Conservation (phyloP, 2,888 invertebrate genomes). For the Loripinus fragilis region DNA sequence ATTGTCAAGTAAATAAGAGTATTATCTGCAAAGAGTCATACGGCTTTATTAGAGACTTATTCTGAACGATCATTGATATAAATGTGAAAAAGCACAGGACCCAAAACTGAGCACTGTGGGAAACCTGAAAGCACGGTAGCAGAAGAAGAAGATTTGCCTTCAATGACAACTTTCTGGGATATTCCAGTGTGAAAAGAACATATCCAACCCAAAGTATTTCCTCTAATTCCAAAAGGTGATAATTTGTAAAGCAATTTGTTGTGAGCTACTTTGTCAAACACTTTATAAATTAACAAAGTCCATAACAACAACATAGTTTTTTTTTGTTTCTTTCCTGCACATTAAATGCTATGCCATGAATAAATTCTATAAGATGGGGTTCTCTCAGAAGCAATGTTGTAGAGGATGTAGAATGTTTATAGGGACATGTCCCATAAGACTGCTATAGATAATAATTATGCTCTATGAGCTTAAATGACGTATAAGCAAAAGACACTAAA, state of each 20-base stretch:
- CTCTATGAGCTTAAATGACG: not conserved
- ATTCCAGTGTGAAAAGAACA: not conserved
- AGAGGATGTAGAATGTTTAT: not conserved
- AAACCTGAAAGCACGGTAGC: not conserved
- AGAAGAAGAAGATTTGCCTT: not conserved
- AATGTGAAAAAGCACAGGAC: not conserved
- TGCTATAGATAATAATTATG: not conserved
- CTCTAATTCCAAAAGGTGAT: not conserved
- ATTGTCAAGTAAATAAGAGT: too few relatives aligned
- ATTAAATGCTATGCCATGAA: too few relatives aligned
- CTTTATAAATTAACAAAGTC: not conserved
- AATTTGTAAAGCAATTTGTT: not conserved
- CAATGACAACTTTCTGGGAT: not conserved
- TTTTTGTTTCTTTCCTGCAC: not conserved
- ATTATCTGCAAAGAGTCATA: too few relatives aligned
- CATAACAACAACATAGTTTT: not conserved
- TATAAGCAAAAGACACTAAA: not conserved
- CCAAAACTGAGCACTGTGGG: not conserved
- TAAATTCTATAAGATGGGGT: too few relatives aligned
- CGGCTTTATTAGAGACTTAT: not conserved
- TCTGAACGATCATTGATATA: not conserved
- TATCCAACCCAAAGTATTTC: too few relatives aligned
- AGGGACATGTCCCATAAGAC: not conserved
- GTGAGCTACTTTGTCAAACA: not conserved
- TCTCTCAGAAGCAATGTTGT: too few relatives aligned